Conservation (phyloP, 2,113 vertebrate species). For the cattle (Bos taurus) region ARS-UCD2.0 NC_037339.1:23631001-23631500, state of each 20-base stretch:
- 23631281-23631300: neutral
- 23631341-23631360: neutral
- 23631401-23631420: neutral
- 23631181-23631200: neutral
- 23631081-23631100: neutral
- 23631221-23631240: neutral
- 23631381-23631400: neutral
- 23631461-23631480: neutral
- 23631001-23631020: neutral
- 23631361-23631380: neutral
- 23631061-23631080: neutral
- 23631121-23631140: neutral
- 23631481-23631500: rapidly evolving
- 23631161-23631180: neutral
- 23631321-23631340: neutral
- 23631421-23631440: neutral
- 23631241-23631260: neutral
- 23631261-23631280: neutral
- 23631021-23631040: neutral
- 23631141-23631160: neutral
- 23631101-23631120: neutral
- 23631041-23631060: neutral
- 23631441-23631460: neutral
- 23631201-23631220: neutral
- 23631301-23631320: neutral